These are phyloP conservation scores for Anadara kagoshimensis DNA, from an alignment of 1,140 invertebrate genomes.

Conservation along the genomic window DNA sequence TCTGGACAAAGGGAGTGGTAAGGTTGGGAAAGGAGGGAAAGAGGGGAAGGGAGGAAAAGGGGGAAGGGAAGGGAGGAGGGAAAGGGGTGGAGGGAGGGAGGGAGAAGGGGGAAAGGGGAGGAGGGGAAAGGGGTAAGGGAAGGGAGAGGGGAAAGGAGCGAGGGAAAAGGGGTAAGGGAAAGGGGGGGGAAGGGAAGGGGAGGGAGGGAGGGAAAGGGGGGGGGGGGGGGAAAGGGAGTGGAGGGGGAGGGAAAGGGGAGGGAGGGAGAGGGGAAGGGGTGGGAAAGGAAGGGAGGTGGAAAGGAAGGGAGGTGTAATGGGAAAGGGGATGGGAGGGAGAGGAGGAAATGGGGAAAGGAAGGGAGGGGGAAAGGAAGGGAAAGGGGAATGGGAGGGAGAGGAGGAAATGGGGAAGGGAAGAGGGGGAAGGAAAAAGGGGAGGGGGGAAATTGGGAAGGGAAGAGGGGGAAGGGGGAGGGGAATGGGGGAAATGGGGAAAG, in stretches of 20 bases:
- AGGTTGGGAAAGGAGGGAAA: background rate
- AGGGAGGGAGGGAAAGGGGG: background rate
- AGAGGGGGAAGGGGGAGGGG: background rate
- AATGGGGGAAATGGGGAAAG: no score
- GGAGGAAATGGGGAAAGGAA: background rate
- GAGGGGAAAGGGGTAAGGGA: no score
- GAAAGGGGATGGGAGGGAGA: conserved; percentile 3
- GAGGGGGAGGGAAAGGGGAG: background rate
- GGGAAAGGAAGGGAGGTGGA: background rate
- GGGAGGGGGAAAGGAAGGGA: background rate
- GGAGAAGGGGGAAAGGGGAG: background rate
- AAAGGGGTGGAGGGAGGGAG: background rate
- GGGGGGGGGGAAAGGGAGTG: background rate
- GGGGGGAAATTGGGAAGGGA: background rate
- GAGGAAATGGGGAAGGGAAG: no score
- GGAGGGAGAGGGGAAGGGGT: background rate
- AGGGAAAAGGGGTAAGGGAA: no score
- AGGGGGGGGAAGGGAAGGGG: background rate
- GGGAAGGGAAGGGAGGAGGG: background rate
- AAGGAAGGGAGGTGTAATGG: background rate
- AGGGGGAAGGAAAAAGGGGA: background rate
- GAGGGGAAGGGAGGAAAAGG: background rate
- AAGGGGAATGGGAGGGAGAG: background rate
- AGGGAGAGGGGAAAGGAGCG: no score
- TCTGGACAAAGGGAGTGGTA: background rate